These are phyloP conservation scores for Megalops cyprinoides DNA, from an alignment of 2,797 vertebrate genomes.

Conservation along the genomic window DNA sequence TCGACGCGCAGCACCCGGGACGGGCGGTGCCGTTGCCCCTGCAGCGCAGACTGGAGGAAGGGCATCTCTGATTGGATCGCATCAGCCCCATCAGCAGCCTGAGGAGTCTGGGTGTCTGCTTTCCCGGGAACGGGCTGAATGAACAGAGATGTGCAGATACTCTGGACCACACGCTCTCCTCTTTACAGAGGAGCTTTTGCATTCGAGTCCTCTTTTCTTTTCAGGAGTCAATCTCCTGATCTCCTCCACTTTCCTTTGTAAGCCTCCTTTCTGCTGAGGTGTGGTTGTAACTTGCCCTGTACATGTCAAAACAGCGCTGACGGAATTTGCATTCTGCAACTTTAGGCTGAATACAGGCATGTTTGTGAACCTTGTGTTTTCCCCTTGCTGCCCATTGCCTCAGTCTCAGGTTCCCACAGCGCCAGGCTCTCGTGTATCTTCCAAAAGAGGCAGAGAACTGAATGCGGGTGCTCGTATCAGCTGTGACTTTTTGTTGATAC, in stretches of 20 bases:
- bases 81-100: no score
- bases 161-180: not conserved
- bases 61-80: not conserved
- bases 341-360: constrained; percentile 48
- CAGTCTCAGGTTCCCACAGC: no score
- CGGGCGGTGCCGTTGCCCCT: not conserved
- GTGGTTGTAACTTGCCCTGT: not conserved
- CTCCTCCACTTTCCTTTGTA: not conserved
- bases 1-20: not conserved
- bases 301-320: not conserved
- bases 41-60: not conserved
- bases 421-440: not conserved
- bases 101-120: not conserved
- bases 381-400: not conserved
- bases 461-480: not conserved
- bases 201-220: not conserved
- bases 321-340: constrained; percentile 41
- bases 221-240: not conserved
- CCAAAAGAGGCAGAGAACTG: not conserved
- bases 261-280: not conserved
- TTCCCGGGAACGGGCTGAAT: not conserved
- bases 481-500: not conserved
- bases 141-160: not conserved
- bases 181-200: not conserved
- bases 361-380: constrained; percentile 42